These are phyloP conservation scores for Tetramorium simillimum DNA, from an alignment of 1,140 invertebrate genomes.

Conservation along the genomic window DNA sequence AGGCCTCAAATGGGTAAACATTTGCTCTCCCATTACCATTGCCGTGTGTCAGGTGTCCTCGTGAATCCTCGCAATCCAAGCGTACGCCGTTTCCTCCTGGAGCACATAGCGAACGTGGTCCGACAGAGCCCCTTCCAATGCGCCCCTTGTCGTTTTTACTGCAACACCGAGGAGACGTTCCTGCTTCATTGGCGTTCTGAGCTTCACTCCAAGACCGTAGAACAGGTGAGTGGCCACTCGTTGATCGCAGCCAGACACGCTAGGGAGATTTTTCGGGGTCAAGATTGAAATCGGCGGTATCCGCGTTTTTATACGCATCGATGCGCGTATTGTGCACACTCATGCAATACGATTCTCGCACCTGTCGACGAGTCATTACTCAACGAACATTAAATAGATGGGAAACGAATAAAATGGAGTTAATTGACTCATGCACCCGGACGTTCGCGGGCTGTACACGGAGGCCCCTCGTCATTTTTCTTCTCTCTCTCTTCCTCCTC, in stretches of 20 bases:
- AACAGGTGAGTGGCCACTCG: conserved; percentile 46
- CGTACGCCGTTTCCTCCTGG: conserved; percentile 88
- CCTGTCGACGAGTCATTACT: conserved; percentile 1
- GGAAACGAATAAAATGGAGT: background rate
- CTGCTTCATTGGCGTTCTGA: conserved; percentile 90
- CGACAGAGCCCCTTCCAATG: conserved; percentile 94
- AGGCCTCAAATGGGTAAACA: conserved; percentile 92
- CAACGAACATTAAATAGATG: background rate
- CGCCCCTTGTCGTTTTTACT: conserved; percentile 93
- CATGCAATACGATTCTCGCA: background rate
- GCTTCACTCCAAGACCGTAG: conserved; percentile 86
- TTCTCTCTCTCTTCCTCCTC: background rate
- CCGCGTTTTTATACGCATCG: background rate
- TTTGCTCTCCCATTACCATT: conserved; percentile 93
- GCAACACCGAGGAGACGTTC: conserved; percentile 91
- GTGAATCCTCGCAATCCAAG: conserved; percentile 82
- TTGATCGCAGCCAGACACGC: background rate
- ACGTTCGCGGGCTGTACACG: background rate
- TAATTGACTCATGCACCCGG: background rate
- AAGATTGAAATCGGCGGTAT: background rate
- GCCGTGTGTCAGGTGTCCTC: conserved; percentile 87
- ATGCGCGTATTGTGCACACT: background rate
- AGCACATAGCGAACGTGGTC: conserved; percentile 92
- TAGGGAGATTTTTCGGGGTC: background rate
- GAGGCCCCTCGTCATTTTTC: background rate